Conservation (phyloP, 2,113 vertebrate species). For the Fukomys damarensis region DNA sequence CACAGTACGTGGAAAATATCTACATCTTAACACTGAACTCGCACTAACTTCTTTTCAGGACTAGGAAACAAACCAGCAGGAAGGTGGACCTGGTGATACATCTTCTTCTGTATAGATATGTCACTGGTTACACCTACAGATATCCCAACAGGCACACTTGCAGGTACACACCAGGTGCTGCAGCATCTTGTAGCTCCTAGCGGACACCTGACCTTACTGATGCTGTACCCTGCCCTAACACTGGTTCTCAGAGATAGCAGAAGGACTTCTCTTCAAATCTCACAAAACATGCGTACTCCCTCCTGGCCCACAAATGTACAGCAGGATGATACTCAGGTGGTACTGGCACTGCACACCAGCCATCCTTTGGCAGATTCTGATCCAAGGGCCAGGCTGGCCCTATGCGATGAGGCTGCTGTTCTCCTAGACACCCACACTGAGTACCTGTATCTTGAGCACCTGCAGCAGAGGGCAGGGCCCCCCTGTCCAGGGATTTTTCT, state of each 20-base stretch:
- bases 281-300: fast-evolving
- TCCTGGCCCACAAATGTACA: neutral
- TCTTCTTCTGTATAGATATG: neutral
- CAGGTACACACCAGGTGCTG: neutral
- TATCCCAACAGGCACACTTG: neutral
- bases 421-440: fast-evolving
- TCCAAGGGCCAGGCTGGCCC: neutral
- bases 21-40: neutral
- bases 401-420: neutral
- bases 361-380: neutral
- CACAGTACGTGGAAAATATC: slow-evolving; percentile 42
- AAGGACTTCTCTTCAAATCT: neutral
- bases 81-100: neutral
- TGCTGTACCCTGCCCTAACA: fast-evolving
- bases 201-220: neutral
- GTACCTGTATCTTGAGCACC: neutral
- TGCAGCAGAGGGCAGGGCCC: neutral
- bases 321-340: neutral
- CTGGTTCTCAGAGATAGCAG: neutral
- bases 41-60: slow-evolving; percentile 8
- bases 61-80: slow-evolving; percentile 4
- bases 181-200: neutral
- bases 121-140: neutral
- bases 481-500: neutral
- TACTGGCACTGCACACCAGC: too few relatives aligned